Base-by-base conservation (phyloP, 2,113 vertebrate species). In the Sturnira hondurensis region DNA sequence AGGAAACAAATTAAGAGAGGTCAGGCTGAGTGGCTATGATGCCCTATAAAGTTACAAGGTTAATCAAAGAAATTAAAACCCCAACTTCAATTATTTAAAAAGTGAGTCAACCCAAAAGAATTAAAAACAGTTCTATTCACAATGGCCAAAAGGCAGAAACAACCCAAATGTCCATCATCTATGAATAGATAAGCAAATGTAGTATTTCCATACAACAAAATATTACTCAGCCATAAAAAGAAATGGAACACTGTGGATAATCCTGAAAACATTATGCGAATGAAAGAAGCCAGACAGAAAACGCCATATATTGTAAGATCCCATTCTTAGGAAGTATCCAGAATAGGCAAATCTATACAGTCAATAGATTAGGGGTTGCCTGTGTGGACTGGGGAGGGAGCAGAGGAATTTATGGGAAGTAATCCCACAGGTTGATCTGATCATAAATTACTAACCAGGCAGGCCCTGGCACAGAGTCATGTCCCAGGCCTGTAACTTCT, bases 51-150 rank as follows among this genome's bases (percentile, higher is more conserved):
- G 26, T 97, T 98, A 98, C 95, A 97, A 98, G 97, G 81, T 96
- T 98, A 98, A 98, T 97, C 96, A 97, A 98, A 88, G 94, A 98
- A 98, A 98, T 96, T 97, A 98, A 98, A 97, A 95, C 89, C 95
- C 98, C 97, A 93, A 96, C 38, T 94, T 86, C 43, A 50, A 89
- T 61, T 17, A 88, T 84, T 91, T 93, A 84, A 68, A 94, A 84
- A 89, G 22, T 67, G 50, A 74, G 38, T 76, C 54, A 58, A 41
- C 8, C 56, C 33, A 54, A 71, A 91, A 83, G n/a, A 96, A 87
- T 10, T 63, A 12, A 77, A 88, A 83, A 56, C 19, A 45, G 10
- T 24, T 76, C 70, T 84, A 76, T n/a, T n/a, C 36, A 54, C 61
- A 85, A 85, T 52, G 41, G 50, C n/a, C n/a, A 17, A 91, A 31